phyloP scores from a whole-genome alignment of 2,113 vertebrate genomes.

The Phaethon lepturus region DNA sequence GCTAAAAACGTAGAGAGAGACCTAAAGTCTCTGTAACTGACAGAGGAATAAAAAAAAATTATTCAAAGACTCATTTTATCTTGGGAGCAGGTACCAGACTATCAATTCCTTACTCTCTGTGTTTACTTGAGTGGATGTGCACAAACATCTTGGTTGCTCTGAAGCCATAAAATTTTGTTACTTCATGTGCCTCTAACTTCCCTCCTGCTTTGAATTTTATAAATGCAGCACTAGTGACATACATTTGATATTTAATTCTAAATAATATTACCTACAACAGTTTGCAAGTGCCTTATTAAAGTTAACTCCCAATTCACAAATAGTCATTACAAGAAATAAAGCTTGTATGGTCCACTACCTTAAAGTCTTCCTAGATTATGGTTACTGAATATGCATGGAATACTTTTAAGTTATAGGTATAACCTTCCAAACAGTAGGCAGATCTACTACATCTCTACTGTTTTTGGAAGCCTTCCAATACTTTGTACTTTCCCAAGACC shows the following conservation, averaged over 20 bases:
- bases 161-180: not conserved
- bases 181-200: not conserved
- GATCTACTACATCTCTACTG: not conserved
- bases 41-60: not conserved
- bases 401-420: not conserved
- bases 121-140: accelerated
- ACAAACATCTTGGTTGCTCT: not conserved
- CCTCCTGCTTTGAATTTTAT: not conserved
- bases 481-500: not conserved
- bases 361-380: not conserved
- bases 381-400: not conserved
- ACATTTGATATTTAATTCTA: not conserved
- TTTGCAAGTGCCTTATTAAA: not conserved
- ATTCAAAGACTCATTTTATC: not conserved
- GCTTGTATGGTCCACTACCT: not conserved
- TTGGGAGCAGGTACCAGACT: not conserved
- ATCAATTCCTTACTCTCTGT: not conserved
- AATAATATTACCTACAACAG: not conserved
- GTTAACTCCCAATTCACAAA: not conserved
- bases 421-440: not conserved
- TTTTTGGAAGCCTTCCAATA: not conserved
- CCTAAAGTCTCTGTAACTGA: not conserved
- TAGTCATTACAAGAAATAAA: not conserved
- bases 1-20: not conserved
- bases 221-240: not conserved